Base-by-base conservation (phyloP, 2,888 invertebrate genomes). In the Pheosia tremula region DNA sequence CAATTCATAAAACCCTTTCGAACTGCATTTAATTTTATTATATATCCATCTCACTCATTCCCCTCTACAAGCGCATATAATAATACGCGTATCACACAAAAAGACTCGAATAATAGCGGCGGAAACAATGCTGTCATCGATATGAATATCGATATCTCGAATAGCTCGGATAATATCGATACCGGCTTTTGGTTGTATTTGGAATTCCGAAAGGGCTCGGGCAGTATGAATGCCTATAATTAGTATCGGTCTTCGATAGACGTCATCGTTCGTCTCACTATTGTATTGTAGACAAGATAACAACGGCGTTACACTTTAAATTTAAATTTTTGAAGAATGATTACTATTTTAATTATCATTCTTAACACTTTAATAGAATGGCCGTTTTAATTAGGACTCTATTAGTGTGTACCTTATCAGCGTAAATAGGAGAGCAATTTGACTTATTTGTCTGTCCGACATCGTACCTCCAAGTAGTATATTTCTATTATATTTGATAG, bases 121-220 rank as follows among this genome's bases (percentile, higher is more conserved):
- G 67, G 53, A 39, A 66, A 77, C 71, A 77, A 75, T 64, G 62
- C 62, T 53, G 63, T 69, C 67, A 65, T 69, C 74, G 56, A 62
- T 61, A 68, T 66, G 60, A 72, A 74, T 69, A 71, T 71, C 63
- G 67, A 45, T 56, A 45, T 56, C 24, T 68, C 63, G 63, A 63
- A 68, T 69, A 62, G 57, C 64, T 59, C 60, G 7, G 13, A 41
- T 56, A 41, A 41, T 68, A 65, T 59, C 64, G 63, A 63, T 24
- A 24, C 24, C 24, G 62, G 61, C 58, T 58, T 69, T 72, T 63
- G 57, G 61, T 24, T 59, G 62, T 62, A 66, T 72, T 72, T 69
- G 66, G 64, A 59, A 64, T 69, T 63, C 58, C 38, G 71, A 74
- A 77, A 77, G 68, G 70, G 62, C 61, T 61, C 71, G 62, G 63